Conservation (phyloP, 2,113 vertebrate genomes). For the Lampris megalopsis region DNA sequence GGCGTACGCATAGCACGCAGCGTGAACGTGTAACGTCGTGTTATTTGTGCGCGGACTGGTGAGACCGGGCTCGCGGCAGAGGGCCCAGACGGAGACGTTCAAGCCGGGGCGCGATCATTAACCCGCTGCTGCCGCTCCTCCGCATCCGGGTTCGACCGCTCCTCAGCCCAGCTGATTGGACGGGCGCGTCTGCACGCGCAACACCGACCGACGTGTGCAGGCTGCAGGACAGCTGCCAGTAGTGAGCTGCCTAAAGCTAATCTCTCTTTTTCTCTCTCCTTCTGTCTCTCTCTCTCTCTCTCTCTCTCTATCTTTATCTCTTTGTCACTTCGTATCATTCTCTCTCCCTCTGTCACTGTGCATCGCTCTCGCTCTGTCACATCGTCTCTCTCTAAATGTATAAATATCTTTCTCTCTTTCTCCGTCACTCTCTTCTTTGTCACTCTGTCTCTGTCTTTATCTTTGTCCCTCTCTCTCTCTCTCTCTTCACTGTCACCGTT, state of each 20-base stretch:
- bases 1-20: too few relatives aligned
- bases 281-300: constrained; percentile 8
- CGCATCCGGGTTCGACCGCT: constrained; percentile 34
- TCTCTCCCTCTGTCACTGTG: not conserved
- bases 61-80: not conserved
- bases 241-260: constrained; percentile 56
- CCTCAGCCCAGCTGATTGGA: constrained; percentile 56
- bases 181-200: constrained; percentile 59
- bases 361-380: constrained; percentile 5
- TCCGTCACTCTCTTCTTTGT: constrained; percentile 14
- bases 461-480: not conserved
- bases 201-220: constrained; percentile 42
- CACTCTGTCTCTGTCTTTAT: not conserved
- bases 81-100: not conserved
- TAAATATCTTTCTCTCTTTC: not conserved
- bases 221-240: constrained; percentile 65
- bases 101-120: constrained; percentile 40
- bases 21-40: too few relatives aligned
- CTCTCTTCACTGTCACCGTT: not conserved
- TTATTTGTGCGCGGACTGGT: too few relatives aligned
- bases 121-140: constrained; percentile 38
- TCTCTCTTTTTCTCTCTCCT: not conserved
- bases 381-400: constrained; percentile 17
- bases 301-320: not conserved
- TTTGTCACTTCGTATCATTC: constrained; percentile 15